Conservation (phyloP, 2,888 invertebrate species). For the Hesperia comma region DNA sequence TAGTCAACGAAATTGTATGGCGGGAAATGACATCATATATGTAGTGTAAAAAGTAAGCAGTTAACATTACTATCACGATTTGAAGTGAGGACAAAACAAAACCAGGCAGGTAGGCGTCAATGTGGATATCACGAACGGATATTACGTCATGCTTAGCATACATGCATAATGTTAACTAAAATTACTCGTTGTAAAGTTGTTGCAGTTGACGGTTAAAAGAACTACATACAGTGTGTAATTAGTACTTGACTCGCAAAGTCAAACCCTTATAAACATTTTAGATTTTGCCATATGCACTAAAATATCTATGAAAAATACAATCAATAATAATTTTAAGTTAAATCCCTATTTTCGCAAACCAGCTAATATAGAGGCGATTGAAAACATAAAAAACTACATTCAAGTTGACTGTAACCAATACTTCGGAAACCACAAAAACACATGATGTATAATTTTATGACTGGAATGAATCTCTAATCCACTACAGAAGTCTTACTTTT, state of each 20-base stretch:
- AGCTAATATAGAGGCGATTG: not conserved
- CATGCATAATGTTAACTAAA: conserved; percentile 6
- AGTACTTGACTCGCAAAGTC: not conserved
- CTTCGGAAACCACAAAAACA: too few species aligned
- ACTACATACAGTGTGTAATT: too few species aligned
- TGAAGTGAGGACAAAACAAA: not conserved
- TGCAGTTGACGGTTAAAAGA: not conserved
- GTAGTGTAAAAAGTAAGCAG: not conserved
- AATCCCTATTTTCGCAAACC: too few species aligned
- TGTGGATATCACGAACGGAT: conserved; percentile 31
- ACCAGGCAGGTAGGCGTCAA: conserved; percentile 25
- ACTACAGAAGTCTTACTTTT: too few species aligned
- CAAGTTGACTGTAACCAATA: too few species aligned
- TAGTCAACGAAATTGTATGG: not conserved
- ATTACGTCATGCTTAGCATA: conserved; percentile 26
- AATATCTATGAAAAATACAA: too few species aligned
- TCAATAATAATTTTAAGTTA: too few species aligned
- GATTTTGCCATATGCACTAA: too few species aligned
- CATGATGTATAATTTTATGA: too few species aligned
- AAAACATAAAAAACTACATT: not conserved
- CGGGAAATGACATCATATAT: conserved; percentile 3
- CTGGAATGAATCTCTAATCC: too few species aligned
- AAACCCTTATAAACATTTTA: too few species aligned
- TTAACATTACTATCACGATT: conserved; percentile 3
- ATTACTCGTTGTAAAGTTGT: conserved; percentile 2